A percentile compares a stretch with the other conserved stretches of the same genome.
These are phyloP conservation scores for Conchocele bisecta DNA, from an alignment of 2,888 invertebrate genomes.

Conservation along the genomic window DNA sequence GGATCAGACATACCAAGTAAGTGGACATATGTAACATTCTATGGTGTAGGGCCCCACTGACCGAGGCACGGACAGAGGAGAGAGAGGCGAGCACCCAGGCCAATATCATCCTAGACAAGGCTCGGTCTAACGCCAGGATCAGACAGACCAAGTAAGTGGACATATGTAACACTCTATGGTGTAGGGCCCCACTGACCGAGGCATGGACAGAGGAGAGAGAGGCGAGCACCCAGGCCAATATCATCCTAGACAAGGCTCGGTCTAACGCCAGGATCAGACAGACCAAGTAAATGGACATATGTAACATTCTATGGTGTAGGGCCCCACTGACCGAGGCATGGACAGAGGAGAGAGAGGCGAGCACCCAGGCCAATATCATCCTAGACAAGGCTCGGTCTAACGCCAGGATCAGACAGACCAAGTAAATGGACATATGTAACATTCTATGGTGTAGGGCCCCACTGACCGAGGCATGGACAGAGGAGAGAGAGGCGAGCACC, in stretches of 20 bases:
- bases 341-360: slow-evolving; percentile 74
- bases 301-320: too few species aligned
- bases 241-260: slow-evolving; percentile 75
- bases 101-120: slow-evolving; percentile 76
- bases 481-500: slow-evolving; percentile 74
- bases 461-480: slow-evolving; percentile 77
- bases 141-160: slow-evolving; percentile 68
- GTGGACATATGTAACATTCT: too few species aligned
- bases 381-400: slow-evolving; percentile 76
- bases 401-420: slow-evolving; percentile 72
- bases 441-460: too few species aligned
- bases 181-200: slow-evolving; percentile 75
- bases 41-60: slow-evolving; percentile 65
- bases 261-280: slow-evolving; percentile 75
- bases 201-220: slow-evolving; percentile 75
- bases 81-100: slow-evolving; percentile 77
- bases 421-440: too few species aligned
- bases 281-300: slow-evolving; percentile 75
- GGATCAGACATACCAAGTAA: slow-evolving; percentile 74
- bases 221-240: slow-evolving; percentile 76
- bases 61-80: slow-evolving; percentile 75
- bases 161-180: too few species aligned
- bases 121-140: slow-evolving; percentile 76
- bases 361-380: slow-evolving; percentile 76
- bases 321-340: slow-evolving; percentile 77